Base-by-base conservation (phyloP, 2,797 vertebrate genomes). In the Premnoplex brunnescens region DNA sequence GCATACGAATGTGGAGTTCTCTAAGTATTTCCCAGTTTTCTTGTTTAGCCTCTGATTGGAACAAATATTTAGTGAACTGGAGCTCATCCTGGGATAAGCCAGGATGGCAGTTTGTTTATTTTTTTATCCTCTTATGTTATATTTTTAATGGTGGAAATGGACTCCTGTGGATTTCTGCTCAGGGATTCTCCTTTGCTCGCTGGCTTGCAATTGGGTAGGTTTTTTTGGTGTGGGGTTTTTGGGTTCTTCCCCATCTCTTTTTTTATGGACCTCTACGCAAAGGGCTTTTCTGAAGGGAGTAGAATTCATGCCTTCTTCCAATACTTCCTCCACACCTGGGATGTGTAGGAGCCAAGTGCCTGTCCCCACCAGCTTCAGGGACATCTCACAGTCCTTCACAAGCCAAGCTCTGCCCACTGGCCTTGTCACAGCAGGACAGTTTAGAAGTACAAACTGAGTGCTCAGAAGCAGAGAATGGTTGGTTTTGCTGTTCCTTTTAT, bases 51-150 rank as follows among this genome's bases (percentile, higher is more conserved):
- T 83, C n/a, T 85, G 43, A n/a, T 24, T 24, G 15, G 79, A 88
- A 66, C 11, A 22, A 79, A 82, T 77, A 68, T 51, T 80, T 75
- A 76, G 66, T 0, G 2, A 77, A 55, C 59, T 62, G 72, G 43
- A 71, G 36, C 60, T 93, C 64, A 58, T 62, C 56, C 49, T 87
- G 72, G 63, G 59, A 76, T 88, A 89, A 93, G 13, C 49, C n/a
- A 16, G 6, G 28, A 44, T 51, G 76, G 67, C 44, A 54, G 60
- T 88, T 93, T 66, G 10, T 60, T 43, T 58, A 32, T 81, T 89
- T 62, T 88, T 81, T 73, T 39, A 79, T 88, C 63, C 22, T 82
- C 76, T 74, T 81, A 83, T 3, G 7, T 58, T 84, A n/a, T 41
- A 60, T 87, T 88, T 91, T 67, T 93, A 68, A 78, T 0, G 0